Percentiles rank a stretch among this genome's conserved stretches.
Evolutionary conservation across 1,140 invertebrate genomes (phyloP).

Genomic region (Drosophila eugracilis): DNA sequence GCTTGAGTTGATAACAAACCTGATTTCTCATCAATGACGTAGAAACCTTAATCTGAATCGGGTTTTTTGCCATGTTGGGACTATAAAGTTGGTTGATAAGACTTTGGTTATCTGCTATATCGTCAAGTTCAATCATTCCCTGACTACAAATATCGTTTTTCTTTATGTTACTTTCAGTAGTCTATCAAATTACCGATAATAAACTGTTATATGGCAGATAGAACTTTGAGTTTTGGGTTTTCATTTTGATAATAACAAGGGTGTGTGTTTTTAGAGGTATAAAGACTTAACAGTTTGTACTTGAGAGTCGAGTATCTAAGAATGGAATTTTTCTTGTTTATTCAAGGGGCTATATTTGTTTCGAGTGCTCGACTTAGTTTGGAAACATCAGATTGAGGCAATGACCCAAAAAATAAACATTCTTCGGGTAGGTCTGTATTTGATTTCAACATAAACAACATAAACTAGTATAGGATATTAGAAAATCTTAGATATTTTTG

Average conservation of each 20-base stretch:
- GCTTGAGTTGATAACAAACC: constrained; percentile 46
- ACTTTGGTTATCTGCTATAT: not conserved
- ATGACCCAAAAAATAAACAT: constrained; percentile 29
- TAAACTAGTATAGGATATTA: constrained; percentile 14
- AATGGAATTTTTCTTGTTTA: constrained; percentile 23
- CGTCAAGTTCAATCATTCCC: constrained; percentile 8
- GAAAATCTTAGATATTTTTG: not conserved
- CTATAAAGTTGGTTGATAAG: constrained; percentile 6
- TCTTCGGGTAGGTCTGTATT: constrained; percentile 46
- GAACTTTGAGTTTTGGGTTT: constrained; percentile 49
- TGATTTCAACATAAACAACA: not conserved
- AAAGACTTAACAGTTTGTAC: constrained; percentile 12
- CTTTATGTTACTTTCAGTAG: constrained; percentile 20
- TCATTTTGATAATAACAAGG: constrained; percentile 24
- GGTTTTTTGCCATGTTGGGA: constrained; percentile 8
- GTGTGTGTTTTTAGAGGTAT: constrained; percentile 16
- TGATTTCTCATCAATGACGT: constrained; percentile 44
- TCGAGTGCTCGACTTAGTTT: constrained; percentile 17
- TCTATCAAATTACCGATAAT: constrained; percentile 26
- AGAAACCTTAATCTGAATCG: constrained; percentile 6
- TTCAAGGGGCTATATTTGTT: constrained; percentile 1
- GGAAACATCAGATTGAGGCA: constrained; percentile 12
- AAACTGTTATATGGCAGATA: constrained; percentile 5
- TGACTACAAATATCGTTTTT: not conserved
- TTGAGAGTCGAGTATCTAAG: constrained; percentile 26